A percentile compares a stretch with the other conserved stretches of the same genome.
Conservation (phyloP, 2,888 invertebrate species). For the Leptinotarsa rubiginosa region DNA sequence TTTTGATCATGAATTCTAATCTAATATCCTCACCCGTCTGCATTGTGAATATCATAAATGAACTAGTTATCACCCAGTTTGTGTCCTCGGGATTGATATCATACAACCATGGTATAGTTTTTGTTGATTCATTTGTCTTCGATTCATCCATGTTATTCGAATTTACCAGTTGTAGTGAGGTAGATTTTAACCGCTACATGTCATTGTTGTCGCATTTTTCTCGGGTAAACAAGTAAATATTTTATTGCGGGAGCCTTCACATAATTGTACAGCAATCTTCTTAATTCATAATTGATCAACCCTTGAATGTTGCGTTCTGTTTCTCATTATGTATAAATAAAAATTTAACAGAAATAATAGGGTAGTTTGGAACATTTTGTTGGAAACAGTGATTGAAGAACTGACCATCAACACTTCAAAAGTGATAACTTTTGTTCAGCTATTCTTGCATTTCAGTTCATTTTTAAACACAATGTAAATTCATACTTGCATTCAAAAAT, state of each 20-base stretch:
- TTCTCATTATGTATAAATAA: background rate
- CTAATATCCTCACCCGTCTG: conserved; percentile 77
- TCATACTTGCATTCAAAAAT: no score
- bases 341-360: background rate
- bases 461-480: no score
- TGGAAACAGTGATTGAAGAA: no score
- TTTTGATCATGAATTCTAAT: no score
- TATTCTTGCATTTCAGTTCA: no score
- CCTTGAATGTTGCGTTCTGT: background rate
- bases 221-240: conserved; percentile 30
- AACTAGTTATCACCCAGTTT: conserved; percentile 89
- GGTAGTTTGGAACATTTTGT: no score
- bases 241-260: conserved; percentile 7
- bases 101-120: conserved; percentile 63
- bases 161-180: background rate
- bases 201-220: background rate
- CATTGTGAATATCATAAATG: conserved; percentile 94
- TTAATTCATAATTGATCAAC: background rate
- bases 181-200: conserved; percentile 14
- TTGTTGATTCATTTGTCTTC: background rate
- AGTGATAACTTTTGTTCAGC: no score
- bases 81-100: conserved; percentile 82
- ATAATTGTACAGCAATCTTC: background rate
- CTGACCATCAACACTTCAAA: no score
- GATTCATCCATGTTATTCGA: background rate